These are phyloP conservation scores for Allophyes oxyacanthae DNA, from an alignment of 2,888 invertebrate genomes.

Conservation along the genomic window DNA sequence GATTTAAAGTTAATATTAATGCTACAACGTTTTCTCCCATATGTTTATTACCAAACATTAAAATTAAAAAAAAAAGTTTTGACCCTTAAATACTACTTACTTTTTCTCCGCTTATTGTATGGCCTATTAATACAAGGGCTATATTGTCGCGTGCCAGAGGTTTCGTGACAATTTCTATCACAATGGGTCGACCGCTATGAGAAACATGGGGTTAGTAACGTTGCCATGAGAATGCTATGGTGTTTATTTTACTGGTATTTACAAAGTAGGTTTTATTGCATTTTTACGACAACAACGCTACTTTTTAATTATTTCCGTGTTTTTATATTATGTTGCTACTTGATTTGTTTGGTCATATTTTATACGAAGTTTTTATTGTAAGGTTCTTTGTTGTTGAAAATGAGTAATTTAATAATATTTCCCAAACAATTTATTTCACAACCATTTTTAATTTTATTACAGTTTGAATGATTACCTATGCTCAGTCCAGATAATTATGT, in stretches of 20 bases:
- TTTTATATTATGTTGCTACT: slow-evolving; percentile 5
- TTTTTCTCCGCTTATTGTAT: slow-evolving; percentile 14
- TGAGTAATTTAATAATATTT: too few species aligned
- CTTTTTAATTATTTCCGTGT: slow-evolving; percentile 19
- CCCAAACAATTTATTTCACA: too few species aligned
- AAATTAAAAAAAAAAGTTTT: too few species aligned
- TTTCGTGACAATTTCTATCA: slow-evolving; percentile 58
- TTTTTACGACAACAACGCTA: slow-evolving; percentile 14
- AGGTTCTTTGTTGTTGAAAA: slow-evolving; percentile 3
- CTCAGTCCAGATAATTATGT: too few species aligned
- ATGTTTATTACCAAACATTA: too few species aligned
- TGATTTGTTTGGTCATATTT: slow-evolving; percentile 20
- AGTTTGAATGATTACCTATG: too few species aligned
- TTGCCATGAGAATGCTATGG: slow-evolving; percentile 16
- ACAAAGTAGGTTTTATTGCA: slow-evolving; percentile 18
- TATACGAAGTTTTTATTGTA: neutral
- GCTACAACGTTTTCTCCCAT: too few species aligned
- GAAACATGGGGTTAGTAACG: slow-evolving; percentile 17
- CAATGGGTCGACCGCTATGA: slow-evolving; percentile 32
- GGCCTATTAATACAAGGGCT: slow-evolving; percentile 23
- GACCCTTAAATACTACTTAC: neutral
- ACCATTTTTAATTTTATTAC: too few species aligned
- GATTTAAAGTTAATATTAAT: too few species aligned
- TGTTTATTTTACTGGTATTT: slow-evolving; percentile 31
- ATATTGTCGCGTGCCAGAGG: slow-evolving; percentile 54